Evolutionary conservation across 2,797 vertebrate genomes (phyloP), one percentile per base, ranked within the genome.

Genomic region (Cryptoblepharus egeriae): DNA sequence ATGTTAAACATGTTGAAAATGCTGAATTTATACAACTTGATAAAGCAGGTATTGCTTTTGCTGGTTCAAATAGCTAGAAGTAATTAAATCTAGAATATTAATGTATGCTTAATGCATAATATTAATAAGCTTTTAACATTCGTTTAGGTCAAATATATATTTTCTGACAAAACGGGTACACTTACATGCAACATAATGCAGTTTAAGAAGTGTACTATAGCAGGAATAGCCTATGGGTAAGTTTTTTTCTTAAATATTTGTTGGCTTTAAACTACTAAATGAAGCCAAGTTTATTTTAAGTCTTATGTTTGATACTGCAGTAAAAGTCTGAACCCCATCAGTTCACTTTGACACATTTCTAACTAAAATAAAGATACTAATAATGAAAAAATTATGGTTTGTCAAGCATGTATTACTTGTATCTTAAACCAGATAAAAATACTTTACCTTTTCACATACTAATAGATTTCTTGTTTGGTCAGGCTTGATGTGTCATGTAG

Each of bases 121-220:
- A 57, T 28, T 85, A 85, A 91, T 84, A 1, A 68, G 39, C 86
- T 90, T n/a, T 88, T 86, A 70, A 83, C 13, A 28, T 88, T 87
- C 60, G 35, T 93, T 84, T 93, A 99, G 99, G 98, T 99, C 79
- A 99, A 99, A 94, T 99, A 99, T 91, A 99, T 99, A 93, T 99
- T 99, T 96, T 99, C 98, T 58, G 99, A 99, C 95, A 99, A 99
- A 95, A 99, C 99, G 0, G 98, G 99, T 63, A 99, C 99, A 28
- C 94, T 99, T 89, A 99, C 99, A 0, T 99, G 99, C 94, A 99
- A 99, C 39, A 96, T 99, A 79, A 99, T 99, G 99, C 98, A 99
- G 87, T 99, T 99, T 94, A 99, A 99, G 96, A 99, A 99, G 93
- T 99, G 98, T 91, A 98, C 97, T n/a, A 93, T 99, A 57, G 98